Conservation (phyloP, 2,888 invertebrate genomes). For the Acholoe squamosa region DNA sequence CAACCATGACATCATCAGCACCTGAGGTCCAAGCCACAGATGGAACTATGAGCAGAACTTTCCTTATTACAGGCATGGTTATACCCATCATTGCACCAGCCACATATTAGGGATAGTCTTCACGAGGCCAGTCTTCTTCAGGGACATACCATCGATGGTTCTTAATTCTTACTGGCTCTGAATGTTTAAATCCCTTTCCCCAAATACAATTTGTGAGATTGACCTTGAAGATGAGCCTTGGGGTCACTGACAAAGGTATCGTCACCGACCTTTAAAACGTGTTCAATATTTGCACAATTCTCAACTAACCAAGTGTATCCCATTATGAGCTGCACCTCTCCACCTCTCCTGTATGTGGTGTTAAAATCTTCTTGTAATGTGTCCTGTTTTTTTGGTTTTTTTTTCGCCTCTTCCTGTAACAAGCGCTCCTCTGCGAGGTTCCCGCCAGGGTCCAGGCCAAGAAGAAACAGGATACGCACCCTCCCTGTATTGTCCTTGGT, state of each 20-base stretch:
- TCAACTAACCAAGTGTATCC: neutral
- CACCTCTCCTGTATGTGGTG: neutral
- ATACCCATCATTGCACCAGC: neutral
- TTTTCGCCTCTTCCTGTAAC: neutral
- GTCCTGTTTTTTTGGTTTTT: neutral
- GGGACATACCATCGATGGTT: neutral
- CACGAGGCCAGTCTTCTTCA: neutral
- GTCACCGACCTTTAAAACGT: neutral
- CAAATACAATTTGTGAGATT: neutral
- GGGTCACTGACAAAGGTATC: neutral
- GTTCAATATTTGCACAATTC: neutral
- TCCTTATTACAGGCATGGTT: neutral
- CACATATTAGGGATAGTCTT: neutral
- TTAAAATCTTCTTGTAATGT: constrained; percentile 12
- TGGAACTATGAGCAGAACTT: neutral
- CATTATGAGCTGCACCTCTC: constrained; percentile 18
- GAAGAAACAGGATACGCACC: neutral
- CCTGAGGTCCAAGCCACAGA: neutral
- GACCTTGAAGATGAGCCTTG: neutral
- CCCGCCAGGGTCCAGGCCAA: neutral
- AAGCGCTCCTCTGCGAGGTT: neutral
- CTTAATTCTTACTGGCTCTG: neutral
- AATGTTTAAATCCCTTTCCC: neutral
- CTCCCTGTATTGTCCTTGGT: neutral
- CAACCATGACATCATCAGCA: neutral